These are phyloP conservation scores for Lamprologus speciosus DNA, from an alignment of 2,113 vertebrate genomes.

Conservation along the genomic window DNA sequence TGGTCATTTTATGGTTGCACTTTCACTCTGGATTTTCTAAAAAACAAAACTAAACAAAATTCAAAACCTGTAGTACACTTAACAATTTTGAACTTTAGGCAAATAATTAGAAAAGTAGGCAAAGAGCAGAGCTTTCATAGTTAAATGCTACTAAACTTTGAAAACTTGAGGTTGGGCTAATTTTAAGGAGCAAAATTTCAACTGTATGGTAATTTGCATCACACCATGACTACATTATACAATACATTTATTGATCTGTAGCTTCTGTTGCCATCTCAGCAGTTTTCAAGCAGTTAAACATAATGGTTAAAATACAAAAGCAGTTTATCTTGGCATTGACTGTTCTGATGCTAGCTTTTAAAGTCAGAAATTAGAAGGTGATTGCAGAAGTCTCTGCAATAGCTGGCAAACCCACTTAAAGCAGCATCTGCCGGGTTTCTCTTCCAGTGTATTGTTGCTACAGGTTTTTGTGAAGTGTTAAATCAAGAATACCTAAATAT, in stretches of 20 bases:
- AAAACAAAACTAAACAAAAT: not conserved
- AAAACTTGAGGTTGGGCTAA: not conserved
- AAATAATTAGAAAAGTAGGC: slow-evolving; percentile 30
- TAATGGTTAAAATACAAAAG: slow-evolving; percentile 46
- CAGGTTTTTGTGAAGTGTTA: not conserved
- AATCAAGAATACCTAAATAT: slow-evolving; percentile 6
- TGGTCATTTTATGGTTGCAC: not conserved
- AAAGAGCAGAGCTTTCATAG: not conserved
- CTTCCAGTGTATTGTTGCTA: slow-evolving; percentile 12
- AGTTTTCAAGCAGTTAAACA: not conserved
- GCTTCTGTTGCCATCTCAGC: not conserved
- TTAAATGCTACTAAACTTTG: not conserved
- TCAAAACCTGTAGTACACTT: not conserved
- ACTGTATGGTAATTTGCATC: not conserved
- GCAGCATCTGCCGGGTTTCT: not conserved
- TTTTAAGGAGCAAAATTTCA: not conserved
- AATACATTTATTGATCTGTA: not conserved
- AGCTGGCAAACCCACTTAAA: not conserved
- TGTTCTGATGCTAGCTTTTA: slow-evolving; percentile 7
- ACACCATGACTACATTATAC: not conserved
- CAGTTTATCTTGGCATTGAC: slow-evolving; percentile 37
- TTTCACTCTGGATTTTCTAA: slow-evolving; percentile 21
- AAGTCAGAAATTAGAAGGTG: not conserved
- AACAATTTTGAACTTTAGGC: slow-evolving; percentile 1
- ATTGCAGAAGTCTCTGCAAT: not conserved